These are phyloP conservation scores for Junonia oenone DNA, from an alignment of 2,888 invertebrate genomes.

Conservation along the genomic window DNA sequence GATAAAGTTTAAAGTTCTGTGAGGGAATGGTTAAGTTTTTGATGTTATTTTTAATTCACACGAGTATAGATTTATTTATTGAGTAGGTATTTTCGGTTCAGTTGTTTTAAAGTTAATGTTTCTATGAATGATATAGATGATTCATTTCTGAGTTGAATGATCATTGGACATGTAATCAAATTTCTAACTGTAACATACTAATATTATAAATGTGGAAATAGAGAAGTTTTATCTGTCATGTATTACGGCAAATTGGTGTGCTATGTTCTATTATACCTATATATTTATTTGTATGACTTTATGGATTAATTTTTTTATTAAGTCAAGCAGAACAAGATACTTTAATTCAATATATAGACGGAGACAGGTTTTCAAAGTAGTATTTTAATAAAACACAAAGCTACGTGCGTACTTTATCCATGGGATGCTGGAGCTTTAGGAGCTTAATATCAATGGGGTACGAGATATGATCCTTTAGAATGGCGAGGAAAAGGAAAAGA, in stretches of 20 bases:
- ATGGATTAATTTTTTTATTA: too few species aligned
- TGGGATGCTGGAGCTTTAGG: not conserved
- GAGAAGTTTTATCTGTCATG: too few species aligned
- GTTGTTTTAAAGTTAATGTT: not conserved
- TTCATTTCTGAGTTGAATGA: not conserved
- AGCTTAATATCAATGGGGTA: not conserved
- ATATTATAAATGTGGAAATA: too few species aligned
- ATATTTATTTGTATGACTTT: too few species aligned
- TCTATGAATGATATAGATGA: not conserved
- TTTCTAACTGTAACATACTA: too few species aligned
- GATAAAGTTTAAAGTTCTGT: not conserved
- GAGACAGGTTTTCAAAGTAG: not conserved
- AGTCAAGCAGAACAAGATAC: too few species aligned
- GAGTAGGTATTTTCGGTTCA: not conserved
- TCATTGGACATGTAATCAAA: too few species aligned
- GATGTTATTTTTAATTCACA: constrained; percentile 5
- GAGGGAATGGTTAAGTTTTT: not conserved
- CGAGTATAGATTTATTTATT: constrained; percentile 8
- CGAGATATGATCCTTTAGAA: not conserved
- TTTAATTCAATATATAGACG: too few species aligned
- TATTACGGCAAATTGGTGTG: too few species aligned
- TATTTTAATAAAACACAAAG: not conserved
- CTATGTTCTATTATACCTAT: too few species aligned
- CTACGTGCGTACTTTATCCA: not conserved
- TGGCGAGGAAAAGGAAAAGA: not conserved